Evolutionary conservation across 2,797 vertebrate species (phyloP), one percentile per base, ranked within the genome.

Genomic region (Karalla daura): DNA sequence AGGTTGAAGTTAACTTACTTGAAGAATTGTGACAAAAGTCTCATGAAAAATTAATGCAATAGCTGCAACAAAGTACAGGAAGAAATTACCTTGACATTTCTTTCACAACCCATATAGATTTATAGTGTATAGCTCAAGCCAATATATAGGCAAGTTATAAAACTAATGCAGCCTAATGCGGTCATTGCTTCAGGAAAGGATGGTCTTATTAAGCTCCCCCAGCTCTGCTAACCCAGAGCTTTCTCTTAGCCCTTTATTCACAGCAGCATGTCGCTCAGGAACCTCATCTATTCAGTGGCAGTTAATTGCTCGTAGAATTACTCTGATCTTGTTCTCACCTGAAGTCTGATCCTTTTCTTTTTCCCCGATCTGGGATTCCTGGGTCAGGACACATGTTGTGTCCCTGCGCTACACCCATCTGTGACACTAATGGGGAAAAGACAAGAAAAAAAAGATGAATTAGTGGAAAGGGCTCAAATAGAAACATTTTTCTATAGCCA

Each of bases 321-420:
- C 20, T 33, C 7, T 20, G 43, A 0, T 0, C 9, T 58, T 21
- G 8, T 2, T 50, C 54, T 95, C 95, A 99, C 98, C 98, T 96
- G 93, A 98, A 99, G 87, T 99, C 97, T 28, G 95, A 95, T 85
- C 98, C 98, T 96, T 98, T 98, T 91, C 96, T 96, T 95, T 98
- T 99, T 72, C 98, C 98, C 87, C 95, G 94, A 90, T 99, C 97
- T 5, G 98, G 98, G 89, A 96, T 96, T 86, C 97, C 98, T 52
- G 98, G 98, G 84, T 99, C 97, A 78, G 97, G 96, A 92, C 98
- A 99, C 96, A 98, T 97, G 95, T 99, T 98, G 93, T 97, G 97
- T 77, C 96, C 98, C 93, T 99, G 98, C 50, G 96, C 97, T 69
- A 98, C 97, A 76, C 96, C 98, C 96, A 98, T 98, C 93, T 99